Evolutionary conservation across 1,140 invertebrate genomes (phyloP), one percentile per base, ranked within the genome.

Genomic region (Oreohelix idahoensis): DNA sequence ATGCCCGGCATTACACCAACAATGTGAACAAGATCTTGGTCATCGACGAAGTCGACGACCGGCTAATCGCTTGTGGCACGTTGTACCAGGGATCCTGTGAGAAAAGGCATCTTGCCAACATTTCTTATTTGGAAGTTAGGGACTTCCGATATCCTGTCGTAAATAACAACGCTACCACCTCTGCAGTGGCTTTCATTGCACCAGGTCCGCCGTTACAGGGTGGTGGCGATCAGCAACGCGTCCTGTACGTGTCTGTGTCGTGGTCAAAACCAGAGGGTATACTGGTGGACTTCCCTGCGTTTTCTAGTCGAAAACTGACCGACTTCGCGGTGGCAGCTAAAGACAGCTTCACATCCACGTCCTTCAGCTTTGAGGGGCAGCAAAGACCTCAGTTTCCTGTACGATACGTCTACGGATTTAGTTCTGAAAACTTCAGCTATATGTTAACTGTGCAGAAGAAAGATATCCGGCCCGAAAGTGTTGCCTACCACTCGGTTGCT

Each of bases 171-270:
- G 96, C 95, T 42, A 97, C 95, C 39, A 96, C 98, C 0, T 98
- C 98, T 0, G 99, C 98, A 11, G 97, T 99, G 45, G 98, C 97
- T 45, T 99, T 99, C 92, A 98, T 99, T 86, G 97, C 97, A 0
- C 97, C 97, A 0, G 97, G 98, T 0, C 97, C 97, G 35, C 95
- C 96, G 0, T 95, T 95, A 95, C 36, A 95, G 95, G 96, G 32
- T 95, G 73, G 93, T 94, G 42, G 95, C 95, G 53, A 83, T 0
- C 1, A 96, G 96, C 91, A 82, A 4, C 96, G 97, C 90, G 97
- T 98, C 8, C 96, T 99, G 94, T 99, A 99, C 92, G 97, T 99
- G 32, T 98, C 97, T 66, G 97, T 98, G 11, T 98, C 97, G 0
- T 98, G 96, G 91, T 95, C 32, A 97, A 97, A 89, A 98, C 97